phyloP scores from a whole-genome alignment of 2,113 vertebrate genomes.

The Dipodomys merriami region DNA sequence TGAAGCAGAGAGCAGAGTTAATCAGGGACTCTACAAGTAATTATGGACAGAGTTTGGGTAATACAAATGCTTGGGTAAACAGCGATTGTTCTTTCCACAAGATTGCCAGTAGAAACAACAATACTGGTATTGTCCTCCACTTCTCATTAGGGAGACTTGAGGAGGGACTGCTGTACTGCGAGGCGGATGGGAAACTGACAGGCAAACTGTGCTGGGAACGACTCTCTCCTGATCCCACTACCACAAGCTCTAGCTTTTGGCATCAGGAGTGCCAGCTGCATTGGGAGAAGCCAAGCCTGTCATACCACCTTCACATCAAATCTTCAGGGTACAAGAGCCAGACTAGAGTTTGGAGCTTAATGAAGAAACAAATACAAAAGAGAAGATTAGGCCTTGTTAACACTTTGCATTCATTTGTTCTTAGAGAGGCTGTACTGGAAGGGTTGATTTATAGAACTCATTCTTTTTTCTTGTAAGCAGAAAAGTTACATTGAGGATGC shows the following conservation, averaged over 20 bases:
- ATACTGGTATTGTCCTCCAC: slow-evolving; percentile 91
- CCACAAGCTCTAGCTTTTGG: slow-evolving; percentile 86
- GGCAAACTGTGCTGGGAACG: slow-evolving; percentile 82
- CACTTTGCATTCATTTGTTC: slow-evolving; percentile 85
- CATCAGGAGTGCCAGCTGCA: slow-evolving; percentile 87
- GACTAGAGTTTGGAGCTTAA: slow-evolving; percentile 84
- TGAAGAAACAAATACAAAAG: slow-evolving; percentile 92
- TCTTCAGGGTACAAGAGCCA: slow-evolving; percentile 81
- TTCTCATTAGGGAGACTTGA: slow-evolving; percentile 90
- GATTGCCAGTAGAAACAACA: slow-evolving; percentile 89
- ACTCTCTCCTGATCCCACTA: slow-evolving; percentile 87
- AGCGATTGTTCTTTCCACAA: slow-evolving; percentile 90
- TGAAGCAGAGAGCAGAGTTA: slow-evolving; percentile 87
- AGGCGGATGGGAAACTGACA: slow-evolving; percentile 89
- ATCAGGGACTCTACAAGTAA: slow-evolving; percentile 90
- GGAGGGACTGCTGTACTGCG: slow-evolving; percentile 78
- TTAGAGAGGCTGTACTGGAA: slow-evolving; percentile 28
- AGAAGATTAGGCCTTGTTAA: slow-evolving; percentile 90
- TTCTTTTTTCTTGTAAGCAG: slow-evolving; percentile 67
- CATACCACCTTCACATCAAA: slow-evolving; percentile 93
- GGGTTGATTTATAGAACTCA: slow-evolving; percentile 64
- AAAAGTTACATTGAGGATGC: slow-evolving; percentile 75
- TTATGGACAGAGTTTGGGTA: slow-evolving; percentile 88
- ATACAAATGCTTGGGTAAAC: slow-evolving; percentile 91
- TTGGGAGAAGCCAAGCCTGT: slow-evolving; percentile 92